Evolutionary conservation across 2,888 invertebrate species (phyloP), one percentile per base, ranked within the genome.

Genomic region (Eudemis profundana): DNA sequence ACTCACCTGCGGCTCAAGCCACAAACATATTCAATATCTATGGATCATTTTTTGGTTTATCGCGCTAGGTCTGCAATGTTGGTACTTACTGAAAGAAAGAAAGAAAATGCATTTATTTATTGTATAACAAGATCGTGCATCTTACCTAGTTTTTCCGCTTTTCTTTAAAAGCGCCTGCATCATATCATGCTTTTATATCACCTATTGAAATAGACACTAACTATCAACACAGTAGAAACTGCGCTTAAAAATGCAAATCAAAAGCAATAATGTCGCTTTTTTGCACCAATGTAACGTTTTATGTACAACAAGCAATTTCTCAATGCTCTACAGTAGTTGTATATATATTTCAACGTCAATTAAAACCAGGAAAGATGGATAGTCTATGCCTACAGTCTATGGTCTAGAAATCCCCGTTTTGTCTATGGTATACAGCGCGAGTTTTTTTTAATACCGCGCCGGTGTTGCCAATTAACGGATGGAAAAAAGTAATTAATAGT

Each of bases 331-430:
- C 42, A 42, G 38, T 56, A 51, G n/a, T 51, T 29, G 42, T 12
- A 12, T 62, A 40, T 62, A 40, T 60, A 54, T 62, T 62, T 62
- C 54, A 54, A 54, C 54, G 54, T 56, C 62, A 62, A 62, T 62
- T 62, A 62, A 38, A 54, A 14, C 5, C 17, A 3, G 19, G n/a
- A 36, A 40, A 53, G 36, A 36, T 53, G 54, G 46, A 46, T 44
- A 53, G 17, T 21, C 46, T 46, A 59, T 59, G 46, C 36, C 54
- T 27, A 56, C 56, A 27, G 15, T 61, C 61, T 53, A 36, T 61
- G 27, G 53, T 61, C 44, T 51, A 50, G 61, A 51, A 61, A 42
- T 14, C 7, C 12, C 51, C 51, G 29, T 61, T 12, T 27, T 33
- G 42, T 23, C 53, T 61, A 44, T 53, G 53, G 29, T 50, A 51